Evolutionary conservation across 2,113 vertebrate species (phyloP), one percentile per base, ranked within the genome.

Genomic region (Dasyprocta punctata): DNA sequence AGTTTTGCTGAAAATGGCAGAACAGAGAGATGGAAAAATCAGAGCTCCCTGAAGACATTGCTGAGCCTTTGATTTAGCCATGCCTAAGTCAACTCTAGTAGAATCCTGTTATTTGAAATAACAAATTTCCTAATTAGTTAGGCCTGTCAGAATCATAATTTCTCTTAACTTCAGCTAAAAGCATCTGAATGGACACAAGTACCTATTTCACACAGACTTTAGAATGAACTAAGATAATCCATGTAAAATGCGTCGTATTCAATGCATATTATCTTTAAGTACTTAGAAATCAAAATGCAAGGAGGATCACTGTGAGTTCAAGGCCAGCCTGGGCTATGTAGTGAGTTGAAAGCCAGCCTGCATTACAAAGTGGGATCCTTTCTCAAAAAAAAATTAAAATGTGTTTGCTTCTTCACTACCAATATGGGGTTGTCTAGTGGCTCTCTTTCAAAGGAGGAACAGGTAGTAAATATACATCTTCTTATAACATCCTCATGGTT

Each of bases 161-260:
- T 96, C 75, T 94, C 93, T 95, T 80, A 69, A 47, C 41, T 95
- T 92, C 19, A 77, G 58, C 28, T 77, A 38, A 96, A 96, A 81
- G 33, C 38, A 90, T 77, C 7, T n/a, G 47, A 92, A 69, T 86
- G 41, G 17, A 95, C 54, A 86, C 54, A 95, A 49, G 38, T 75
- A 52, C 0, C 22, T 49, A 36, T 86, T 85, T 85, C 82, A 91
- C 47, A 89, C 16, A 85, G 61, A 93, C 67, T 88, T 96, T 86
- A 93, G 28, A 94, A 86, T 88, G 94, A 94, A 95, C 90, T 89
- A 94, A 95, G n/a, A 86, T 84, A 94, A 94, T 87, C 7, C 9
- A n/a, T 54, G 9, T 73, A 89, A 94, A 97, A 13, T 36, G 36
- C 10, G 60, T 89, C 47, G 9, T n/a, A 85, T 16, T 85, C 16